Evolutionary conservation across 2,888 invertebrate genomes (phyloP), one percentile per base, ranked within the genome.

Genomic region (Cryptocephalus primarius): DNA sequence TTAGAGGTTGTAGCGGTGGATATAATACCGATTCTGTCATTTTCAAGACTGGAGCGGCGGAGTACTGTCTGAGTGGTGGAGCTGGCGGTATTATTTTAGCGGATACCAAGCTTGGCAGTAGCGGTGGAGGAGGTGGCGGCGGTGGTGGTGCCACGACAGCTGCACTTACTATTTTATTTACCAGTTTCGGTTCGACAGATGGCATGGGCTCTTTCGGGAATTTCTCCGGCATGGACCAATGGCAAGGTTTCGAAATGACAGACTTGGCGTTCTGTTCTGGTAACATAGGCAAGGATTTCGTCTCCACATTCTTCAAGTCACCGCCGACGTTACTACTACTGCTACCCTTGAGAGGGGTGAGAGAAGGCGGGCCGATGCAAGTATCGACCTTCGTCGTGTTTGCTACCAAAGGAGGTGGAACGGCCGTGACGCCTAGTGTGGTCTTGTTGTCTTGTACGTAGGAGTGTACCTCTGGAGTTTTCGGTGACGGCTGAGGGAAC

Each of bases 281-380:
- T 13, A 56, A 32, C n/a, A 56, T 36, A 4, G 61, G 59, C 8
- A 59, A 42, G 46, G 48, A 55, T 32, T 56, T 53, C 39, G 55
- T 42, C 33, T 56, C 55, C 42, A 50, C 12, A 34, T 53, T 61
- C 46, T 49, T 61, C 40, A 49, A 43, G 39, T 44, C 53, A 4
- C 33, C 31, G 9, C 34, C n/a, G n/a, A 34, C 14, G n/a, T 22
- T 36, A 8, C 13, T 31, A 13, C 13, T 14, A 8, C n/a, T 14
- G 2, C 10, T 11, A 11, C 11, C 56, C 54, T 65, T 65, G 42
- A 70, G 66, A 3, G 68, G 69, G 4, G 69, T 67, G 33, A 70
- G 54, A 32, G 67, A 67, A 38, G 69, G 70, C 33, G 68, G 68
- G 51, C 66, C 65, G 33, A 62, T 43, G 12, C 13, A 14, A 33